Evolutionary conservation across 2,888 invertebrate species (phyloP).

Genomic region (Zaprionus bogoriensis): DNA sequence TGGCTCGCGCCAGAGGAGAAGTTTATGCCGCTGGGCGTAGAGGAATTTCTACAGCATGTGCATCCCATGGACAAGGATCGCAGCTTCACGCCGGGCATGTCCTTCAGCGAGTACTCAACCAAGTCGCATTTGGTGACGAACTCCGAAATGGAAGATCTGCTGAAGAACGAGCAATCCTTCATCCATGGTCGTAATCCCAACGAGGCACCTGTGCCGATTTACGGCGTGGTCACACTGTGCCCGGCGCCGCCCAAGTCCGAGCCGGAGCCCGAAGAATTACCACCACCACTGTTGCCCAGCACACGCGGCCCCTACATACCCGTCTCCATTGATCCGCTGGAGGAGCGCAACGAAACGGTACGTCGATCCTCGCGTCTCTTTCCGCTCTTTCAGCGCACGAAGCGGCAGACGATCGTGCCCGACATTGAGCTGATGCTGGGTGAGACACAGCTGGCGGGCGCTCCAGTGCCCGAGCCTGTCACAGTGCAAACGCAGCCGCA

Average conservation of each 20-base stretch:
- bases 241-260: conserved; percentile 16
- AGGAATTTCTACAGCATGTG: conserved; percentile 86
- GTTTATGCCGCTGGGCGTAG: conserved; percentile 86
- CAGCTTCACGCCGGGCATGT: conserved; percentile 70
- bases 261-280: conserved; percentile 9
- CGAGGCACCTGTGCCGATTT: conserved; percentile 84
- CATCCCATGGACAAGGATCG: conserved; percentile 81
- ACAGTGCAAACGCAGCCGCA: conserved; percentile 4
- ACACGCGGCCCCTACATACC: conserved; percentile 80
- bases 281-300: conserved; percentile 39
- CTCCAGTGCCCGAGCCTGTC: conserved; percentile 6
- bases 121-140: conserved; percentile 84
- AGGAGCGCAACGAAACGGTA: conserved; percentile 67
- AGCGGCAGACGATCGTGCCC: conserved; percentile 47
- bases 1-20: conserved; percentile 87
- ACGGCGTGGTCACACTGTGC: conserved; percentile 85
- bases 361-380: conserved; percentile 79
- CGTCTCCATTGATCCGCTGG: conserved; percentile 78
- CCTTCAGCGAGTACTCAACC: conserved; percentile 81
- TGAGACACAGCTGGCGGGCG: conserved; percentile 34
- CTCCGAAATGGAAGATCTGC: conserved; percentile 81
- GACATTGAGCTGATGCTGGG: conserved; percentile 57
- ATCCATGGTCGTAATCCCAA: conserved; percentile 86
- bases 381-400: conserved; percentile 74
- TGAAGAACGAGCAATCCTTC: conserved; percentile 84